These are phyloP conservation scores for Sebastiscus albofasciatus DNA, from an alignment of 2,797 vertebrate species.

Conservation along the genomic window DNA sequence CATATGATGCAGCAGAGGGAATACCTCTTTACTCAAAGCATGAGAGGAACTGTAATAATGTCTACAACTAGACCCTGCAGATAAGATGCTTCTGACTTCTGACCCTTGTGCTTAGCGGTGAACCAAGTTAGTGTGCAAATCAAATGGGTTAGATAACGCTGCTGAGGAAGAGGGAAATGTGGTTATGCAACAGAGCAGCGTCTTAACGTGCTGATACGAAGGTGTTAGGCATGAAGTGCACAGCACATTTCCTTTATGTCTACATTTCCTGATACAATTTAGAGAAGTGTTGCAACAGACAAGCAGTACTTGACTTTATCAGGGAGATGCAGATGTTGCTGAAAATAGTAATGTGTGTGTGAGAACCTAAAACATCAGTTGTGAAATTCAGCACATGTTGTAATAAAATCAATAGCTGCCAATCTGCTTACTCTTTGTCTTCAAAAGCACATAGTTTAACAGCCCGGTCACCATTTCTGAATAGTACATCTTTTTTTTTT, in stretches of 20 bases:
- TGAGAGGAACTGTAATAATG: neutral
- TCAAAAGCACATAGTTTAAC: neutral
- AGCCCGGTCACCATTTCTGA: neutral
- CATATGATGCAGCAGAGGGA: neutral
- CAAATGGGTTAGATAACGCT: neutral
- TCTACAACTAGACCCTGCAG: neutral
- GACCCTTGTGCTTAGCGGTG: conserved; percentile 70
- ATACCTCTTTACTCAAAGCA: neutral
- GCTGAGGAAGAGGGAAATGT: conserved; percentile 1
- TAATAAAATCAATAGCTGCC: neutral
- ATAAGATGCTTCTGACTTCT: neutral
- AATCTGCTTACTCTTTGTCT: neutral
- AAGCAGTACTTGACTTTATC: neutral
- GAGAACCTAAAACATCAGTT: neutral
- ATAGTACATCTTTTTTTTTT: neutral
- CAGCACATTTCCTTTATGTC: neutral
- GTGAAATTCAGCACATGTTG: neutral
- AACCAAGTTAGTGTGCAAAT: neutral
- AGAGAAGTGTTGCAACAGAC: neutral
- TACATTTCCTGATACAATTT: conserved; percentile 12
- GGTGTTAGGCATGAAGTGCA: neutral
- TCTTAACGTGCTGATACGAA: neutral
- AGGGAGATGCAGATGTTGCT: neutral
- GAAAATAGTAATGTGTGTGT: neutral
- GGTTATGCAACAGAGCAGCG: neutral